Percentiles rank a stretch among this genome's conserved stretches.
phyloP scores from a whole-genome alignment of 2,888 invertebrate genomes.

The Mantis religiosa region DNA sequence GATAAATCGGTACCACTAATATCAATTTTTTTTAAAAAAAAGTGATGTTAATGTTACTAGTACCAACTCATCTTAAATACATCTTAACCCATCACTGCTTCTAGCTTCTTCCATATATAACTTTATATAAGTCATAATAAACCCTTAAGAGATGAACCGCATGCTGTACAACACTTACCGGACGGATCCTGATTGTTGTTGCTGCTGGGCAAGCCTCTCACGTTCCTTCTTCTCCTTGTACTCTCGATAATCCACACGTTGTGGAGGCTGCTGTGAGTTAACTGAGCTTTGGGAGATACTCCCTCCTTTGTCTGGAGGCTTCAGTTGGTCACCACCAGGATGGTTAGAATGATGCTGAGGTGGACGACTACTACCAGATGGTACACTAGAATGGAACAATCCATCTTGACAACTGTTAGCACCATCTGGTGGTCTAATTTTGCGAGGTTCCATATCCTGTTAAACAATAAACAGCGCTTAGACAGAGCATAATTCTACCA shows the following conservation, averaged over 20 bases:
- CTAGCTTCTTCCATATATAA: too few species aligned
- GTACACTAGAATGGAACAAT: background rate
- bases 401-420: background rate
- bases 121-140: background rate
- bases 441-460: conserved; percentile 26
- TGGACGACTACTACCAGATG: background rate
- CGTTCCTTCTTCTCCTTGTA: conserved; percentile 61
- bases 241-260: conserved; percentile 49
- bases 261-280: background rate
- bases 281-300: background rate
- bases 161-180: background rate
- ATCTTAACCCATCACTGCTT: too few species aligned
- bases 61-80: too few species aligned
- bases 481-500: background rate
- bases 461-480: background rate
- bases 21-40: too few species aligned
- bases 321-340: background rate
- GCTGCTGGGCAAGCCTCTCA: conserved; percentile 55
- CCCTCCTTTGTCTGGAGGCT: background rate
- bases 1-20: too few species aligned
- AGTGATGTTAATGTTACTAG: too few species aligned
- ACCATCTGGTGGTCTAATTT: conserved; percentile 19
- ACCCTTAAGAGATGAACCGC: background rate
- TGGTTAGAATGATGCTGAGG: background rate
- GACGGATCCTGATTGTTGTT: conserved; percentile 30